These are phyloP conservation scores for Meghimatium bilineatum DNA, from an alignment of 2,888 invertebrate species.

Conservation along the genomic window DNA sequence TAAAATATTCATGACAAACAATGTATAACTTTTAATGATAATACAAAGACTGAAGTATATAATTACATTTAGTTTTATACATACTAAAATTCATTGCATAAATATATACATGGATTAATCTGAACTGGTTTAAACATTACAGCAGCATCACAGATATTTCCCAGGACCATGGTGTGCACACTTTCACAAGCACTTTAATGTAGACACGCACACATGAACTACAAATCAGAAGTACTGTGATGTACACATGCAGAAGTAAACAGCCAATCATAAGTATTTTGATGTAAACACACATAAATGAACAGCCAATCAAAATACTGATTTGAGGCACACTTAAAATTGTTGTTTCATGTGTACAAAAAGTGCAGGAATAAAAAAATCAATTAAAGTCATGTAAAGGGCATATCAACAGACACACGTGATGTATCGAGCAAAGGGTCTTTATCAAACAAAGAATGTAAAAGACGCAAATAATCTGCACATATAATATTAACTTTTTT, in stretches of 20 bases:
- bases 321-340: not conserved
- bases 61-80: not conserved
- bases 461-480: no score
- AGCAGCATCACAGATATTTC: constrained; percentile 33
- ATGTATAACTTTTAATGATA: not conserved
- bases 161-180: constrained; percentile 22
- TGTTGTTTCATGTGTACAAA: not conserved
- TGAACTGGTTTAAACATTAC: constrained; percentile 18
- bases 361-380: no score
- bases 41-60: not conserved
- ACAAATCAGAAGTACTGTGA: not conserved
- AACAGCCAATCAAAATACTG: not conserved
- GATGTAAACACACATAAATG: constrained; percentile 7
- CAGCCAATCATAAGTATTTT: not conserved
- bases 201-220: not conserved
- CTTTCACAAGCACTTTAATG: not conserved
- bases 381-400: no score
- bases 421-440: no score
- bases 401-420: no score
- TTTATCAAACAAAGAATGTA: no score
- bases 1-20: not conserved
- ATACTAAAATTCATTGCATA: not conserved
- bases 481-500: no score
- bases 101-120: not conserved
- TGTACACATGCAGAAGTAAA: not conserved